Base-by-base conservation (phyloP, 1,140 invertebrate species). In the Condylostylus longicornis region DNA sequence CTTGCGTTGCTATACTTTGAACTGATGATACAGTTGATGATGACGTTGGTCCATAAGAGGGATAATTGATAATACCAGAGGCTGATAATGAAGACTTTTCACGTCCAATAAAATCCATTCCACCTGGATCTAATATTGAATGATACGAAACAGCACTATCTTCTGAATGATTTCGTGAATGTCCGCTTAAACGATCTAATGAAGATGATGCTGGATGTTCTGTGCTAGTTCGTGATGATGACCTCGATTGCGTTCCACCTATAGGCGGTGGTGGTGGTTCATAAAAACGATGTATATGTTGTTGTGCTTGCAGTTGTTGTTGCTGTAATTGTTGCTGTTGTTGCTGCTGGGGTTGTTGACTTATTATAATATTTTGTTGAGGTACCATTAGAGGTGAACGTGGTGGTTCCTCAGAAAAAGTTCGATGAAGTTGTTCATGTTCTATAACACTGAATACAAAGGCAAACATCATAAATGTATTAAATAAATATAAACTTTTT, bases 361-460 rank as follows among this genome's bases (percentile, higher is more conserved):
- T 47, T 21, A 41, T 21, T 15, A 6, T 15, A 25, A 27, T 36
- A 34, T 38, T 27, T 48, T 47, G 12, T 14, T 20, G 31, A 5
- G 20, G 31, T 5, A 18, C 10, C 22, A 35, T 35, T 10, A 73
- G 72, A 8, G 77, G 77, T 12, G 77, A 81, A 51, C 74, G 67
- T 14, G 76, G 78, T 8, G 79, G 78, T 55, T 84, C 81, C 61
- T 86, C 81, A 28, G 81, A 84, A 54, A 83, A 79, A 4, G 82
- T 84, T 47, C 82, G 69, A 45, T 82, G 77, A 22, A 84, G 63
- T 43, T 77, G 72, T 46, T 83, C 81, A 49, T 86, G 82, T 19
- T 79, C 74, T 18, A 58, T 47, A 6, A 23, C 31, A 1, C 53
- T 43, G n/a, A n/a, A 29, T 35, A 20, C 13, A 28, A 15, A 2